Evolutionary conservation across 2,113 vertebrate species (phyloP).

Genomic region (Serinus canaria): DNA sequence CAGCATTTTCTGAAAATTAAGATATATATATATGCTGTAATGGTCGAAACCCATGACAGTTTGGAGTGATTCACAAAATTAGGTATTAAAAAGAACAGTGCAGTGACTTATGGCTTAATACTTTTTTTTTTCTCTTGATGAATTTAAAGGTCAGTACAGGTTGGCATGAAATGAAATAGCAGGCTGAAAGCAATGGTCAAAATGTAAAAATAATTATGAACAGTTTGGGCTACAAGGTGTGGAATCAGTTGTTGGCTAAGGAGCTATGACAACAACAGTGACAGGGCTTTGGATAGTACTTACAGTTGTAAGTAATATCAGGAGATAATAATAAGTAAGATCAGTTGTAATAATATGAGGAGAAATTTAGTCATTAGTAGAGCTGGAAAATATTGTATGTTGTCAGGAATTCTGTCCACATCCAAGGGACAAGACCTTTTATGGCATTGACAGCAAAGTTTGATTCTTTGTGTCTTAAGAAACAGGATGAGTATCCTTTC

Average conservation of each 20-base stretch:
- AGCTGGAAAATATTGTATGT: neutral
- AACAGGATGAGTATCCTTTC: neutral
- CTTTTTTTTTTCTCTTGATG: neutral
- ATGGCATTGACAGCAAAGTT: neutral
- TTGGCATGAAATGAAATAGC: neutral
- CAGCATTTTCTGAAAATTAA: neutral
- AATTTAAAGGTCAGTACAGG: neutral
- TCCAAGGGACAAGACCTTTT: neutral
- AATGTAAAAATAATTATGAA: neutral
- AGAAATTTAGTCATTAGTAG: neutral
- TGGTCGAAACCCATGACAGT: neutral
- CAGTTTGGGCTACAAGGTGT: neutral
- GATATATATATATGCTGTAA: neutral
- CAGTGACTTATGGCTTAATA: neutral
- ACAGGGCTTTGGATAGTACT: neutral
- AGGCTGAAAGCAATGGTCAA: neutral
- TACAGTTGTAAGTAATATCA: neutral
- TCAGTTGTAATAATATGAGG: neutral
- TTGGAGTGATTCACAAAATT: neutral
- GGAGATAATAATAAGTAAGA: too few relatives aligned
- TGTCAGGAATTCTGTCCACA: neutral
- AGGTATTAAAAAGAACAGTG: neutral
- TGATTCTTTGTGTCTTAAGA: neutral
- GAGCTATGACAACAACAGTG: neutral
- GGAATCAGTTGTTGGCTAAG: neutral